phyloP scores from a whole-genome alignment of 2,113 vertebrate species.

The Copsychus sechellarum region DNA sequence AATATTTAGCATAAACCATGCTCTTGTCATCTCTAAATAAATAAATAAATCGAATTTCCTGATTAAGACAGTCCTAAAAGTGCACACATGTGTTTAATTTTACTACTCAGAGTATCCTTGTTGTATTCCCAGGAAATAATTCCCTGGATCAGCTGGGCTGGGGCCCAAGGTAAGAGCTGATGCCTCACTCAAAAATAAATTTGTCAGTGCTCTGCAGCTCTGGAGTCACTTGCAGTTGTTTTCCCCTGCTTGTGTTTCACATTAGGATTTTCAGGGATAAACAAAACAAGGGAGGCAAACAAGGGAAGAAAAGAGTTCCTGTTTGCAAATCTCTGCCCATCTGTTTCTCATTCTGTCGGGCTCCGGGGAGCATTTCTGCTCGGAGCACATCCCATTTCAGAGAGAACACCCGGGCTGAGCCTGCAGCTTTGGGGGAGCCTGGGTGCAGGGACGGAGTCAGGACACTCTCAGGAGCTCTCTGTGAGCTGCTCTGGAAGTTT shows the following conservation, averaged over 20 bases:
- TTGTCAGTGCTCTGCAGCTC: background rate
- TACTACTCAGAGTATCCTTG: background rate
- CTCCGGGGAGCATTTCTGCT: background rate
- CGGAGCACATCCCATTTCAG: background rate
- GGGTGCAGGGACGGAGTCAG: no score
- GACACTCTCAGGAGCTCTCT: no score
- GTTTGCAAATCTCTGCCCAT: constrained; percentile 56
- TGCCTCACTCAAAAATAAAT: background rate
- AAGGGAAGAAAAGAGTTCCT: constrained; percentile 37
- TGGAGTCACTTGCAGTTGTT: background rate
- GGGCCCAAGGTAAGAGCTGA: background rate
- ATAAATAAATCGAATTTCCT: background rate
- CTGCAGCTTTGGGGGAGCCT: background rate
- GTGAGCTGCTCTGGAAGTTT: no score
- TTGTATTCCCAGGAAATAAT: background rate
- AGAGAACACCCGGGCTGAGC: background rate
- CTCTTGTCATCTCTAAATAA: background rate
- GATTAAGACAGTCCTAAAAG: background rate
- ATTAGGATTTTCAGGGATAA: constrained; percentile 52
- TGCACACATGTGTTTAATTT: background rate
- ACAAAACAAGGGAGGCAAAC: constrained; percentile 31
- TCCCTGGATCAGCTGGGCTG: background rate
- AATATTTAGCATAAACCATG: background rate
- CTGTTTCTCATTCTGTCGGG: constrained; percentile 60
- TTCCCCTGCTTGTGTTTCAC: background rate